Evolutionary conservation across 2,888 invertebrate species (phyloP).

Genomic region (Eueremaeus valkanovi): DNA sequence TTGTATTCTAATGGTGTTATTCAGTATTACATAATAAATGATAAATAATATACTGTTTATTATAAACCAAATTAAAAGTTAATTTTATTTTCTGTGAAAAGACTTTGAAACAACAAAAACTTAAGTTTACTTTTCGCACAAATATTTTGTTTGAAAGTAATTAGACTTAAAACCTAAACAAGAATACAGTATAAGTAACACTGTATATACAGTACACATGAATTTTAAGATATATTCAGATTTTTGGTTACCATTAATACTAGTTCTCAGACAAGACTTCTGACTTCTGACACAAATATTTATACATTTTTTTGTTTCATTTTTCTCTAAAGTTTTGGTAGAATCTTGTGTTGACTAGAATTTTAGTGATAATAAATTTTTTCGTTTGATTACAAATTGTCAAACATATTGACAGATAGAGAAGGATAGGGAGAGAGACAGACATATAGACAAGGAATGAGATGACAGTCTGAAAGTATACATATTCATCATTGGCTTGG

Average conservation of each 20-base stretch:
- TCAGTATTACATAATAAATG: no score
- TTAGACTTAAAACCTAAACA: neutral
- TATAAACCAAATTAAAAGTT: no score
- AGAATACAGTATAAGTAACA: no score
- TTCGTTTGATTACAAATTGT: neutral
- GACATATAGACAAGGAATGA: neutral
- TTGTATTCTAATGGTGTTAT: no score
- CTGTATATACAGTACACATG: no score
- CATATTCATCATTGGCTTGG: neutral
- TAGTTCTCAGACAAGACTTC: neutral
- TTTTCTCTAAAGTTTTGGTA: neutral
- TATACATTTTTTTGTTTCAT: neutral
- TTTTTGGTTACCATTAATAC: no score
- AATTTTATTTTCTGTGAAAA: neutral
- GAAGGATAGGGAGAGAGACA: no score
- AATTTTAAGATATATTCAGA: no score
- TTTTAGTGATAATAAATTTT: constrained; percentile 9
- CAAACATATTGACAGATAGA: neutral
- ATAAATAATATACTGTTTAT: no score
- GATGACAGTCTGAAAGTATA: neutral
- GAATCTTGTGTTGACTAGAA: neutral
- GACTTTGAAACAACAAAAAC: neutral
- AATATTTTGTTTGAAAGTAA: neutral
- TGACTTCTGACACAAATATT: neutral
- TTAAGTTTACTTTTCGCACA: neutral